phyloP scores from a whole-genome alignment of 1,140 invertebrate species.

The Phortica variegata region DNA sequence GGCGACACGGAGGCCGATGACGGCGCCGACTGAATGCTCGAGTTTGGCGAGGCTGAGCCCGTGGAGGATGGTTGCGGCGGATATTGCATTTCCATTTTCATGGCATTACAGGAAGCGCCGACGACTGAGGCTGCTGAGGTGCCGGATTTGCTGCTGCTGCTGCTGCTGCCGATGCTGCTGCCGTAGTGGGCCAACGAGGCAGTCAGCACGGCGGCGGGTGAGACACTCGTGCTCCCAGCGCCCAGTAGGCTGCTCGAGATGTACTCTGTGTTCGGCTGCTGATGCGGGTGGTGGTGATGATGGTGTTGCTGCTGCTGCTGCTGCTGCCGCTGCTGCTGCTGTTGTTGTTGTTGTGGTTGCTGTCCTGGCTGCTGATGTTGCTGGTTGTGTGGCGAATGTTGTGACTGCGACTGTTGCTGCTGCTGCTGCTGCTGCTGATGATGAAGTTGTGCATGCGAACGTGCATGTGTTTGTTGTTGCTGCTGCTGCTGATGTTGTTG shows the following conservation, averaged over 20 bases:
- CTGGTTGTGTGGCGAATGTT: conserved; percentile 16
- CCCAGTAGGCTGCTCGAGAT: too few relatives aligned
- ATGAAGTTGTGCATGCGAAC: background rate
- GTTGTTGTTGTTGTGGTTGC: conserved; percentile 16
- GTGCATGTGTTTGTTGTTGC: conserved; percentile 13
- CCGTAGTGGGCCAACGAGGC: conserved; percentile 9
- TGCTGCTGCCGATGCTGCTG: conserved; percentile 16
- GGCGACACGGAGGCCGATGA: conserved; percentile 51
- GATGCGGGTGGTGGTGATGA: too few relatives aligned
- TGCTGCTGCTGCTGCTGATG: conserved; percentile 14
- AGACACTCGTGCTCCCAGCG: too few relatives aligned
- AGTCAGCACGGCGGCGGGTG: conserved; percentile 10
- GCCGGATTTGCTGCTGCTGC: conserved; percentile 6
- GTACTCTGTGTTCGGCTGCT: too few relatives aligned
- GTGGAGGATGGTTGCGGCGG: conserved; percentile 52
- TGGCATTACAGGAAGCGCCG: conserved; percentile 9
- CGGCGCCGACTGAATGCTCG: conserved; percentile 45
- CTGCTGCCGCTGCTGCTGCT: conserved; percentile 13
- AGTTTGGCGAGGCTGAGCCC: conserved; percentile 50
- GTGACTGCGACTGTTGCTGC: conserved; percentile 12
- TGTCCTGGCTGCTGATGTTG: conserved; percentile 12
- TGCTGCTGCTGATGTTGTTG: conserved; percentile 27
- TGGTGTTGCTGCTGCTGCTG: conserved; percentile 14
- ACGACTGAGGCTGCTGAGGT: background rate
- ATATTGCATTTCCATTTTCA: conserved; percentile 55